Evolutionary conservation across 2,113 vertebrate species (phyloP).

Genomic region (Oriolus oriolus): DNA sequence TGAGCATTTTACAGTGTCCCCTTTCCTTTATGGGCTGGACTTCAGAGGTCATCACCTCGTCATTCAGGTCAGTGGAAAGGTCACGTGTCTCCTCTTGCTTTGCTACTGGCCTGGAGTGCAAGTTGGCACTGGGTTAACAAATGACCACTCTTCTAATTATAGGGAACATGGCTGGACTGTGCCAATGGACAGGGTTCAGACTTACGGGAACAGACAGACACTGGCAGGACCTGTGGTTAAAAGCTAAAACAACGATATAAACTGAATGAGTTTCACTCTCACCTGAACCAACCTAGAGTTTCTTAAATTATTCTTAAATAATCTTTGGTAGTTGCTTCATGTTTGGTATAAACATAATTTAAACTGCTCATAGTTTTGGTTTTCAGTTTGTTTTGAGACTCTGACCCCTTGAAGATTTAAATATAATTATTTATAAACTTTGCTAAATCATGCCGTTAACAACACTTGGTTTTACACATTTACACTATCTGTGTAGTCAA

Average conservation of each 20-base stretch:
- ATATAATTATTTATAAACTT: neutral
- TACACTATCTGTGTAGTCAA: neutral
- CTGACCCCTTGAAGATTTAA: neutral
- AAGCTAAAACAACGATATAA: neutral
- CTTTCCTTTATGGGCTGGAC: constrained; percentile 14
- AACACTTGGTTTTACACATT: neutral
- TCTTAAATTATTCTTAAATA: neutral
- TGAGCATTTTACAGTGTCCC: constrained; percentile 32
- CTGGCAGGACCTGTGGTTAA: neutral
- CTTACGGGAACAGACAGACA: neutral
- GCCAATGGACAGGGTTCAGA: neutral
- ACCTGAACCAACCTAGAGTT: neutral
- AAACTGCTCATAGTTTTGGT: neutral
- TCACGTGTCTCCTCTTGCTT: constrained; percentile 39
- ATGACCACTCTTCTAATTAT: constrained; percentile 34
- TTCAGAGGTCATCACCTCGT: constrained; percentile 41
- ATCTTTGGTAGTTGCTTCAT: neutral
- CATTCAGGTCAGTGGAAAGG: constrained; percentile 53
- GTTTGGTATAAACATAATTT: neutral
- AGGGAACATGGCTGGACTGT: neutral
- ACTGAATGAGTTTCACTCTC: neutral
- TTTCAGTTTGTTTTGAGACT: neutral
- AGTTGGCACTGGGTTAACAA: constrained; percentile 48
- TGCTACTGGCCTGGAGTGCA: constrained; percentile 26
- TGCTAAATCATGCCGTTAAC: neutral